Evolutionary conservation across 1,140 invertebrate species (phyloP).

Genomic region (Drosophila eugracilis): DNA sequence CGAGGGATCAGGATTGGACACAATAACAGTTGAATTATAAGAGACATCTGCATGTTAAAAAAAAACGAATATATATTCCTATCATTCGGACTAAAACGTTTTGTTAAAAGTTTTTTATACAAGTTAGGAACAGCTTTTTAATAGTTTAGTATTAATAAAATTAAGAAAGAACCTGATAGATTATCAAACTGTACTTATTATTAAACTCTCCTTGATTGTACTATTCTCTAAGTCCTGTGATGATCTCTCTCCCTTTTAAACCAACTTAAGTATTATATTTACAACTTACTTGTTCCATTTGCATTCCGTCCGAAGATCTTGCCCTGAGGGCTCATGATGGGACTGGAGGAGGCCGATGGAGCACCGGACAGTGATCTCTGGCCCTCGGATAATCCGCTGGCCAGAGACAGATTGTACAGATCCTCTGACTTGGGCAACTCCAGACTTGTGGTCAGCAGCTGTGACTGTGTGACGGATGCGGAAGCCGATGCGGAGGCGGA

Average conservation of each 20-base stretch:
- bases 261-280: not conserved
- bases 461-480: slow-evolving; percentile 40
- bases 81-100: not conserved
- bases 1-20: slow-evolving; percentile 8
- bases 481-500: slow-evolving; percentile 18
- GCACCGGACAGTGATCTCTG: slow-evolving; percentile 77
- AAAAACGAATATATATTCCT: not conserved
- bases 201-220: too few relatives aligned
- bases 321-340: slow-evolving; percentile 82
- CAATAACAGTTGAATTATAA: not conserved
- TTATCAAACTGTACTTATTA: too few relatives aligned
- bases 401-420: slow-evolving; percentile 73
- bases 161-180: too few relatives aligned
- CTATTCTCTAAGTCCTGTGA: too few relatives aligned
- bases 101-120: too few relatives aligned
- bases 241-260: too few relatives aligned
- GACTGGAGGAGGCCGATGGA: slow-evolving; percentile 81
- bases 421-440: slow-evolving; percentile 68
- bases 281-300: slow-evolving; percentile 85
- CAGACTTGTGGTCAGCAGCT: slow-evolving; percentile 58
- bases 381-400: slow-evolving; percentile 75
- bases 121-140: too few relatives aligned
- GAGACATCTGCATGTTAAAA: not conserved
- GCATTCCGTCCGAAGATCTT: slow-evolving; percentile 85
- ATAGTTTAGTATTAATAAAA: too few relatives aligned